phyloP scores from a whole-genome alignment of 2,888 invertebrate species.

The Microplitis manilae region DNA sequence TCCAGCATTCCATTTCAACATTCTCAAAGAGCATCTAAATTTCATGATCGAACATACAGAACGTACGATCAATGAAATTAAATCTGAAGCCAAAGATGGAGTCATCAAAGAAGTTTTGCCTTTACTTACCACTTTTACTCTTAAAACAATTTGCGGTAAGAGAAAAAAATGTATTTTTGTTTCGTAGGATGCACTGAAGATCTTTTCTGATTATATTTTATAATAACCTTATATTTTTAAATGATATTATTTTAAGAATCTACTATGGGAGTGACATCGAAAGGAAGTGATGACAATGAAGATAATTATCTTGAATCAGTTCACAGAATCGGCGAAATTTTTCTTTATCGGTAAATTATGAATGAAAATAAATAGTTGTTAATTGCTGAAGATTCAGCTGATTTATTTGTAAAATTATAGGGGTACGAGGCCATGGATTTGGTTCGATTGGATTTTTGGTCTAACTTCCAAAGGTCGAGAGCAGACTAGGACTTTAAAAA shows the following conservation, averaged over 20 bases:
- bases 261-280: background rate
- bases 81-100: slow-evolving; percentile 50
- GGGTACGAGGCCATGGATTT: slow-evolving; percentile 74
- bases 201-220: too few relatives aligned
- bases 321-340: background rate
- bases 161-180: too few relatives aligned
- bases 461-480: slow-evolving; percentile 72
- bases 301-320: background rate
- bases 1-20: slow-evolving; percentile 78
- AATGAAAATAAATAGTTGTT: too few relatives aligned
- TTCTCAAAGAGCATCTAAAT: slow-evolving; percentile 71
- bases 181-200: too few relatives aligned
- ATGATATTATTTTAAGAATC: background rate
- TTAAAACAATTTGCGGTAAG: slow-evolving; percentile 80
- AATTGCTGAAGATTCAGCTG: too few relatives aligned
- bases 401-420: background rate
- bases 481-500: slow-evolving; percentile 71
- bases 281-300: background rate
- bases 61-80: slow-evolving; percentile 62
- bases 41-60: slow-evolving; percentile 71
- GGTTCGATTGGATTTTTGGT: slow-evolving; percentile 74
- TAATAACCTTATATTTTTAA: too few relatives aligned
- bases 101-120: slow-evolving; percentile 73
- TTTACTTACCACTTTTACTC: slow-evolving; percentile 75
- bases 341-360: background rate